These are phyloP conservation scores for Prorops nasuta DNA, from an alignment of 1,140 invertebrate genomes.

Conservation along the genomic window DNA sequence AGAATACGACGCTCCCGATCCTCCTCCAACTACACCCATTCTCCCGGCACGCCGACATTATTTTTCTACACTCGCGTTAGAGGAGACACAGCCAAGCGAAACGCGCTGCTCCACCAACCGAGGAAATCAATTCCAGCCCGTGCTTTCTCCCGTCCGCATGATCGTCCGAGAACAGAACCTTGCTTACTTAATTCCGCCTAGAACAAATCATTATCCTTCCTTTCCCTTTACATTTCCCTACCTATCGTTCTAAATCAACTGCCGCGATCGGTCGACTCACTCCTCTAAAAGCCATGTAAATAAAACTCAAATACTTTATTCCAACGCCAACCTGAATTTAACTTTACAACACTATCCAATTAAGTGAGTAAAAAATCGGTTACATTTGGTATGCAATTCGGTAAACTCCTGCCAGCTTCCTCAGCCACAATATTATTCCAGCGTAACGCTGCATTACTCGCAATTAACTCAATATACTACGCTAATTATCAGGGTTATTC, in stretches of 20 bases:
- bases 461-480: background rate
- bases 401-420: background rate
- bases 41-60: background rate
- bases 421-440: background rate
- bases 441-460: background rate
- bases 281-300: no score
- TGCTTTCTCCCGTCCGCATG: slow-evolving; percentile 22
- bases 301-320: no score
- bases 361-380: background rate
- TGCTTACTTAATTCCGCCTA: no score
- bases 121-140: slow-evolving; percentile 27
- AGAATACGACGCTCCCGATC: background rate
- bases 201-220: no score
- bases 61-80: background rate
- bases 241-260: no score
- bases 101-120: slow-evolving; percentile 10
- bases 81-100: background rate
- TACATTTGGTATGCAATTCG: background rate
- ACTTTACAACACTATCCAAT: background rate
- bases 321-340: no score
- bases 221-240: no score
- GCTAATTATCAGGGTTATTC: background rate
- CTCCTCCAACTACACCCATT: background rate
- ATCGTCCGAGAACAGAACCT: slow-evolving; percentile 25
- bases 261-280: no score